Evolutionary conservation across 2,797 vertebrate species (phyloP).

Genomic region (Pachyuromys duprasi): DNA sequence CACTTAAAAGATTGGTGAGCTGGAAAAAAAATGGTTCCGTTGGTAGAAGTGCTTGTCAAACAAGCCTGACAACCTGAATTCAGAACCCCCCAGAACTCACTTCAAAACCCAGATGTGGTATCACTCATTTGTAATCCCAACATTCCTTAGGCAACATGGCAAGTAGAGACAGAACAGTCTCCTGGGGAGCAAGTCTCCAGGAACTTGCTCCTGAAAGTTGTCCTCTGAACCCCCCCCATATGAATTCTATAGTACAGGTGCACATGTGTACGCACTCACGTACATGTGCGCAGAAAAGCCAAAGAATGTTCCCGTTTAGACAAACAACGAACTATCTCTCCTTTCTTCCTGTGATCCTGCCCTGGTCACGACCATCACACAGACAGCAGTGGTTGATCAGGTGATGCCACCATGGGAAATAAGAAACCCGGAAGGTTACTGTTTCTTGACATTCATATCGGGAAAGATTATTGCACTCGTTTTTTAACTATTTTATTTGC

Average conservation of each 20-base stretch:
- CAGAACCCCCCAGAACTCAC: not conserved
- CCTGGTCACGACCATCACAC: not conserved
- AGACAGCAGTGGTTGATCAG: not conserved
- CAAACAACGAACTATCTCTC: conserved; percentile 15
- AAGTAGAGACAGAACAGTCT: not conserved
- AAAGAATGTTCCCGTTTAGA: not conserved
- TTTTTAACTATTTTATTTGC: too few relatives aligned
- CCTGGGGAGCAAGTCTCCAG: too few relatives aligned
- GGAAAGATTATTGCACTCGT: not conserved
- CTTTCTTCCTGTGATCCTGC: not conserved
- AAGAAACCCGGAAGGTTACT: conserved; percentile 1
- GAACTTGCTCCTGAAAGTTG: not conserved
- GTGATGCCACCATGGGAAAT: not conserved
- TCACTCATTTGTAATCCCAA: not conserved
- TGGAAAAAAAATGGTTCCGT: not conserved
- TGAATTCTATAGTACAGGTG: not conserved
- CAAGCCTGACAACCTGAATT: not conserved
- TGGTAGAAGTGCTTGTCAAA: not conserved
- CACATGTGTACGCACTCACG: not conserved
- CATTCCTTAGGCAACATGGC: not conserved
- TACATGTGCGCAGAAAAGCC: too few relatives aligned
- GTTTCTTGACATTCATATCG: conserved; percentile 11
- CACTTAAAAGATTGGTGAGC: not conserved
- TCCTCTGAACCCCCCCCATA: not conserved
- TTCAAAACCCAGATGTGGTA: not conserved